These are phyloP conservation scores for Stictocephala bisonia DNA, from an alignment of 2,888 invertebrate genomes.

Conservation along the genomic window DNA sequence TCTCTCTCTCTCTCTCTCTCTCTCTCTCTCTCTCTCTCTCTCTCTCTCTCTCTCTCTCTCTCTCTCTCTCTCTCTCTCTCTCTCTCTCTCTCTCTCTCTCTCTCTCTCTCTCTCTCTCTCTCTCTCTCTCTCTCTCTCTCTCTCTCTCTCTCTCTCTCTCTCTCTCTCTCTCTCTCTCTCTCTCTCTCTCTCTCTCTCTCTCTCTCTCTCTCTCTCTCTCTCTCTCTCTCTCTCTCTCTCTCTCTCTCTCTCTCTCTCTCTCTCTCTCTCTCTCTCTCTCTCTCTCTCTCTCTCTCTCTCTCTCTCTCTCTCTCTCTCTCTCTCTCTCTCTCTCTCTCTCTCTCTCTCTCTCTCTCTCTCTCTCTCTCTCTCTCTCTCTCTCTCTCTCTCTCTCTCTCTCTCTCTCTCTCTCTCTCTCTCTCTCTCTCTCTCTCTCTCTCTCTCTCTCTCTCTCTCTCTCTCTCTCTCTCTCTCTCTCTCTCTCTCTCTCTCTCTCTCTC, in stretches of 20 bases:
- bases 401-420: slow-evolving; percentile 10
- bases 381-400: slow-evolving; percentile 8
- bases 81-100: not conserved
- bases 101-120: not conserved
- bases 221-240: not conserved
- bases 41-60: not conserved
- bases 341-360: slow-evolving; percentile 24
- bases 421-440: slow-evolving; percentile 20
- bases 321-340: slow-evolving; percentile 19
- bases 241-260: slow-evolving; percentile 17
- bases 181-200: not conserved
- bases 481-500: slow-evolving; percentile 14
- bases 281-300: slow-evolving; percentile 14
- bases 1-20: not conserved
- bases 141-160: not conserved
- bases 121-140: not conserved
- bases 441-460: slow-evolving; percentile 4
- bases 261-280: slow-evolving; percentile 21
- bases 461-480: slow-evolving; percentile 7
- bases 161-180: not conserved
- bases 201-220: not conserved
- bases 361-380: slow-evolving; percentile 4
- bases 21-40: not conserved
- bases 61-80: not conserved
- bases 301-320: not conserved